These are phyloP conservation scores for Graphium colonna DNA, from an alignment of 2,888 invertebrate species.

Conservation along the genomic window DNA sequence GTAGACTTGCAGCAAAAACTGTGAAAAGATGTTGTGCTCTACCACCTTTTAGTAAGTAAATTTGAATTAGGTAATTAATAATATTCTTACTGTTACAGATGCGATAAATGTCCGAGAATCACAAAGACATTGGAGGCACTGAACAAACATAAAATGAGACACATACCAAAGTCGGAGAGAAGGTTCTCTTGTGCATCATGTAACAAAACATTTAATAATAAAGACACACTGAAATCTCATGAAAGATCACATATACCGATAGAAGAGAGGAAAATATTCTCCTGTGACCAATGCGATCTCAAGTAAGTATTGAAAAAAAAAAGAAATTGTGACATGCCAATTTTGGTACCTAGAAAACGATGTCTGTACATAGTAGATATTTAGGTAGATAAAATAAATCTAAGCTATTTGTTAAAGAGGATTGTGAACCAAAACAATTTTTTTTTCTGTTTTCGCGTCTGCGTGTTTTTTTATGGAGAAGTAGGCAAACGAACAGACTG, in stretches of 20 bases:
- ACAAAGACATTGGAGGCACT: conserved; percentile 67
- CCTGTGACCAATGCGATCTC: conserved; percentile 70
- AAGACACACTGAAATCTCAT: conserved; percentile 73
- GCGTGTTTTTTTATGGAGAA: too few species aligned
- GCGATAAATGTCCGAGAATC: conserved; percentile 76
- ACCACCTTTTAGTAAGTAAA: too few species aligned
- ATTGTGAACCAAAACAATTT: too few species aligned
- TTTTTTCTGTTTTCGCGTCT: too few species aligned
- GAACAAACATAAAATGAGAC: conserved; percentile 73
- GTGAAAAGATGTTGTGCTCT: too few species aligned
- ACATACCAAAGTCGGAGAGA: conserved; percentile 74
- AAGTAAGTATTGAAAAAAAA: conserved; percentile 59
- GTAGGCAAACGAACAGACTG: too few species aligned
- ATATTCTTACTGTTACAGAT: conserved; percentile 46
- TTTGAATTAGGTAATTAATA: neutral
- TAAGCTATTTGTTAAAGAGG: too few species aligned
- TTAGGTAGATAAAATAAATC: too few species aligned
- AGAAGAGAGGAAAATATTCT: conserved; percentile 73
- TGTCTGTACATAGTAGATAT: too few species aligned
- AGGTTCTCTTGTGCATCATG: conserved; percentile 69
- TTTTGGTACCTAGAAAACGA: too few species aligned
- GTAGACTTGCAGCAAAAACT: too few species aligned
- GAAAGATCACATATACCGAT: conserved; percentile 75
- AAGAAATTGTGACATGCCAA: too few species aligned
- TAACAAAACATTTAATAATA: conserved; percentile 69